A percentile compares a stretch with the other conserved stretches of the same genome.
phyloP scores from a whole-genome alignment of 2,888 invertebrate genomes.

The Melanostoma scalare region DNA sequence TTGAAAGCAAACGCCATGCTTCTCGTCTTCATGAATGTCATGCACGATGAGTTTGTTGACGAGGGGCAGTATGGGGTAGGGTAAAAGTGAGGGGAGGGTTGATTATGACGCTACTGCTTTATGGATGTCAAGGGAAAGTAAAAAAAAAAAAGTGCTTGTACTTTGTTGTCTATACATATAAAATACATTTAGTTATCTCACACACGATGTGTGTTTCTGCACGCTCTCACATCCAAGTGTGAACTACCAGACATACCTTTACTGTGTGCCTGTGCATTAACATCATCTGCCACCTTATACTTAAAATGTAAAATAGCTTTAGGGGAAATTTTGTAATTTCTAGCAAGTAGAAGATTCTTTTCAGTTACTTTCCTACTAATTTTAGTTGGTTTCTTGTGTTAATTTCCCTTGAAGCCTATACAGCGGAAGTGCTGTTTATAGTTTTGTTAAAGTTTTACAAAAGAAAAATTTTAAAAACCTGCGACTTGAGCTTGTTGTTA shows the following conservation, averaged over 20 bases:
- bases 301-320: slow-evolving; percentile 59
- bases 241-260: slow-evolving; percentile 54
- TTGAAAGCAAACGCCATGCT: slow-evolving; percentile 49
- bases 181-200: slow-evolving; percentile 57
- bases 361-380: slow-evolving; percentile 30
- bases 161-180: slow-evolving; percentile 5
- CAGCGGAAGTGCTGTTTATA: background rate
- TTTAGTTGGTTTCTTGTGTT: slow-evolving; percentile 35
- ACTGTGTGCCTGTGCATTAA: slow-evolving; percentile 29
- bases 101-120: slow-evolving; percentile 37
- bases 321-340: slow-evolving; percentile 64
- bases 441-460: slow-evolving; percentile 20
- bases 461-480: slow-evolving; percentile 2
- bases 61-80: background rate
- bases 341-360: slow-evolving; percentile 56
- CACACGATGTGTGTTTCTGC: slow-evolving; percentile 40
- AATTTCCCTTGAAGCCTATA: slow-evolving; percentile 27
- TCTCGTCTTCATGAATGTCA: slow-evolving; percentile 56
- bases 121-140: slow-evolving; percentile 50
- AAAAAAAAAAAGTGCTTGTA: slow-evolving; percentile 1
- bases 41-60: slow-evolving; percentile 50
- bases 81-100: slow-evolving; percentile 33
- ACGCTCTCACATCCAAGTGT: slow-evolving; percentile 60
- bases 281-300: slow-evolving; percentile 51
- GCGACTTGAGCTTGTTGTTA: background rate